Percentiles rank a stretch among this genome's conserved stretches.
Conservation (phyloP, 1,140 invertebrate genomes). For the Delia radicum region DNA sequence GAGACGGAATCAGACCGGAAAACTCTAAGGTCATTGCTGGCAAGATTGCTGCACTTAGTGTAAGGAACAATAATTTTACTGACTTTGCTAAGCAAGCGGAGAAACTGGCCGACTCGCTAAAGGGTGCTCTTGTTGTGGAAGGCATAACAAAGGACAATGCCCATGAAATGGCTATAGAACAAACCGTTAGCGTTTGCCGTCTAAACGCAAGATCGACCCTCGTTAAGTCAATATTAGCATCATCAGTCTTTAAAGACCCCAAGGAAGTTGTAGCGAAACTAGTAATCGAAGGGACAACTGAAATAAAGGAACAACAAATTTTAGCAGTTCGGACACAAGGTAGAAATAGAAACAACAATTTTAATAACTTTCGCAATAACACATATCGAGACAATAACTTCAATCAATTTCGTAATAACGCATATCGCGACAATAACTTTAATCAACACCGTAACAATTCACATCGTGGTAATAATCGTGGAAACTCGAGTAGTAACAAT, state of each 20-base stretch:
- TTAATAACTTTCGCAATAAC: too few species aligned
- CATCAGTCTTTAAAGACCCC: neutral
- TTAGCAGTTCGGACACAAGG: neutral
- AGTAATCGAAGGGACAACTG: neutral
- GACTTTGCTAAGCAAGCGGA: neutral
- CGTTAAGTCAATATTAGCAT: neutral
- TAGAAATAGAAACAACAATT: neutral
- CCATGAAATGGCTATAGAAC: neutral
- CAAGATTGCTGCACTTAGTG: neutral
- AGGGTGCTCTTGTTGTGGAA: neutral
- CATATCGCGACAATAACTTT: neutral
- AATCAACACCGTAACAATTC: neutral
- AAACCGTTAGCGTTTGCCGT: neutral
- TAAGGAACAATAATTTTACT: neutral
- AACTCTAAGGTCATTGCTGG: neutral
- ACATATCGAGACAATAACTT: too few species aligned
- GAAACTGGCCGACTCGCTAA: neutral
- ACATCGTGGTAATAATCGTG: neutral
- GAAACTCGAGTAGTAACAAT: neutral
- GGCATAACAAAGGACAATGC: too few species aligned
- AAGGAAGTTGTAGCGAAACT: neutral
- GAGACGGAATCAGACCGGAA: neutral
- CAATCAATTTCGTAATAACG: too few species aligned
- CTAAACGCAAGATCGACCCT: neutral
- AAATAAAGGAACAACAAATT: neutral